Conservation (phyloP, 2,888 invertebrate species). For the Smittia sp. region DNA sequence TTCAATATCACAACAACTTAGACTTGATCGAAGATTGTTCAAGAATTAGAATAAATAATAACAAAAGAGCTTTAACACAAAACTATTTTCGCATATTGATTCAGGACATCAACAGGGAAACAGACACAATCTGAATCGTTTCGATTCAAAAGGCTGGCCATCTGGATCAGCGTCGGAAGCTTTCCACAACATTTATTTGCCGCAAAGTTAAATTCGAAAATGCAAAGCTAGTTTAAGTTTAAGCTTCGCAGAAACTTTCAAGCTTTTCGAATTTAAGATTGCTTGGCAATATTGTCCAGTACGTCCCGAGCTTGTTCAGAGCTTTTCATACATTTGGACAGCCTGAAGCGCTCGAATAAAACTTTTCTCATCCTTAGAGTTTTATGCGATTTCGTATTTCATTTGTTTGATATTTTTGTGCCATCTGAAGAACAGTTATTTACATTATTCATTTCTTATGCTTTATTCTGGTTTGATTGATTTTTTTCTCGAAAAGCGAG, state of each 20-base stretch:
- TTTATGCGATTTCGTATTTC: conserved; percentile 17
- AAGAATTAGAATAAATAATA: not conserved
- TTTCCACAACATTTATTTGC: too few relatives aligned
- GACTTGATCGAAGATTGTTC: not conserved
- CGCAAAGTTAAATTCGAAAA: too few relatives aligned
- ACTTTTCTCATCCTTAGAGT: not conserved
- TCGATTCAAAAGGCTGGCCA: not conserved
- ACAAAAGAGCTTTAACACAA: not conserved
- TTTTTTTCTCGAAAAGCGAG: not conserved
- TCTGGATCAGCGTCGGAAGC: too few relatives aligned
- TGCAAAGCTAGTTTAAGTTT: too few relatives aligned
- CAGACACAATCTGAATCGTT: not conserved
- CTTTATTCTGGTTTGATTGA: not conserved
- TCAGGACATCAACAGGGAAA: not conserved
- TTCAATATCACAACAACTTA: conserved; percentile 14
- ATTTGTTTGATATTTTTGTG: conserved; percentile 13
- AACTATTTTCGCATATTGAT: not conserved
- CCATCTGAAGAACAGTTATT: conserved; percentile 15
- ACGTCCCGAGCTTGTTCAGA: too few relatives aligned
- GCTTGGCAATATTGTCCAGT: too few relatives aligned
- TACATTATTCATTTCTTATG: conserved; percentile 1
- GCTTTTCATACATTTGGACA: too few relatives aligned
- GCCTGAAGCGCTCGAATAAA: too few relatives aligned
- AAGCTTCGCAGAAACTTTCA: too few relatives aligned
- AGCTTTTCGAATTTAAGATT: too few relatives aligned